Base-by-base conservation (phyloP, 2,888 invertebrate species). In the Synanthedon vespiformis region DNA sequence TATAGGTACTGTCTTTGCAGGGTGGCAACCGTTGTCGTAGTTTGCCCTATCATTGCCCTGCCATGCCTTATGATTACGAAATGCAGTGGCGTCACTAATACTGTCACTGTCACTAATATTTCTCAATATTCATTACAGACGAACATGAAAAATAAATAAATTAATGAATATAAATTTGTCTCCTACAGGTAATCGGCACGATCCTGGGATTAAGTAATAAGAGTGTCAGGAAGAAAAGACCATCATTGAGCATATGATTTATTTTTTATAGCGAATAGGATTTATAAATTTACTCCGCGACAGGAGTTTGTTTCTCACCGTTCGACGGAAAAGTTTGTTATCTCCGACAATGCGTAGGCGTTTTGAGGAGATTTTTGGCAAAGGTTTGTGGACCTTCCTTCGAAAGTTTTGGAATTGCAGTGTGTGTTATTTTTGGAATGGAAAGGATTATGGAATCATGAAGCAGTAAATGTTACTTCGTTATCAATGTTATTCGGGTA, bases 151-250 rank as follows among this genome's bases (percentile, higher is more conserved):
- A 34, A 34, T 8, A 34, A 34, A 34, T 8, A 34, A 34, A 34
- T 8, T 34, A 34, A 13, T 50, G 14, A 50, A 40, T 10, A 12
- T 14, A 34, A 12, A 48, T 51, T 62, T 59, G 27, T 40, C 40
- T 34, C 6, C 13, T 59, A 40, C 78, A 89, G 89, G 89, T 89
- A 61, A 89, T 93, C 72, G 93, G 93, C 55, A 92, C 92, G 66
- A 93, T 93, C 64, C 92, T 94, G 66, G 93, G 93, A 4, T 90
- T 93, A 70, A 93, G 93, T 77, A 92, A 91, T 68, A 92, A 92
- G 74, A 92, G 91, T 62, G 93, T 93, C 61, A 88, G 93, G 66
- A 93, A 93, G 88, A 93, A 93, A 86, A 89, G 93, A 61, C 93
- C 93, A 48, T 93, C 93, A 14, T 85, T 93, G 60, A 93, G 93